These are phyloP conservation scores for Leucozona laternaria DNA, from an alignment of 2,888 invertebrate species.

Conservation along the genomic window DNA sequence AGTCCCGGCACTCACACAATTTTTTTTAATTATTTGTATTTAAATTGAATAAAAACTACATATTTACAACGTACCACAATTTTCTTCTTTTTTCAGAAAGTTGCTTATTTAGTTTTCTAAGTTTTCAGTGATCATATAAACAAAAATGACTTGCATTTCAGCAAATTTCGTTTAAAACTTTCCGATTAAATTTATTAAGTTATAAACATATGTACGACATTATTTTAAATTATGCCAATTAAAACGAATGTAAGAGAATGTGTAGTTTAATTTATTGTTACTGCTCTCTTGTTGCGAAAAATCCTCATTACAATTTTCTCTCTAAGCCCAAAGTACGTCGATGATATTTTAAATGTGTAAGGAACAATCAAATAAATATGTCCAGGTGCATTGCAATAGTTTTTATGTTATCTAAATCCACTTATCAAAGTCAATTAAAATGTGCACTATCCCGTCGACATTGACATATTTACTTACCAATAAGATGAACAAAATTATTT, in stretches of 20 bases:
- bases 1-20: no score
- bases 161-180: no score
- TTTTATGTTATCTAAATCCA: conserved; percentile 6
- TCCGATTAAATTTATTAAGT: no score
- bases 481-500: conserved; percentile 7
- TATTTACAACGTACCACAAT: no score
- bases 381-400: not conserved
- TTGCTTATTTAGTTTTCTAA: no score
- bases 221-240: no score
- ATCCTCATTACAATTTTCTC: not conserved
- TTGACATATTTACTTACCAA: conserved; percentile 61
- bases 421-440: conserved; percentile 68
- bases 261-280: not conserved
- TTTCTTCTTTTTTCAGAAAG: no score
- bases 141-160: no score
- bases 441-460: conserved; percentile 36
- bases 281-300: not conserved
- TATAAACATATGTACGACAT: no score
- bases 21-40: no score
- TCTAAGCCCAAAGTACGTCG: not conserved
- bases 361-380: conserved; percentile 41
- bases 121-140: no score
- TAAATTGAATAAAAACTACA: no score
- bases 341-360: not conserved
- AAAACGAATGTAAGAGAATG: not conserved